phyloP scores from a whole-genome alignment of 2,113 vertebrate genomes.

The Globicephala melas region DNA sequence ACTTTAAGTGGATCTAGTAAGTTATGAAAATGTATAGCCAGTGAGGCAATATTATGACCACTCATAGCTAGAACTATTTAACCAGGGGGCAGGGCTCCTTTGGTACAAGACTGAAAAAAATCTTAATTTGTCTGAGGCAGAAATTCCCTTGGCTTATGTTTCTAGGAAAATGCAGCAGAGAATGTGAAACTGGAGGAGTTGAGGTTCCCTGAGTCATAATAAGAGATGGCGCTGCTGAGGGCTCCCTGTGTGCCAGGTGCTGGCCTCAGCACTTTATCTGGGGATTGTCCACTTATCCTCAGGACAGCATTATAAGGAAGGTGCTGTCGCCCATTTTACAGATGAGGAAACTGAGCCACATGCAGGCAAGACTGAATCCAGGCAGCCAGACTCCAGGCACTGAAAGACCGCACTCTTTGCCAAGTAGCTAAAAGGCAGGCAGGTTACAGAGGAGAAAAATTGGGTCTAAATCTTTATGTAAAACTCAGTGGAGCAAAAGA shows the following conservation, averaged over 20 bases:
- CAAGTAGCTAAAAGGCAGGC: background rate
- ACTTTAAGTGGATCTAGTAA: background rate
- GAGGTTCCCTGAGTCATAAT: background rate
- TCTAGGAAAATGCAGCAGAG: background rate
- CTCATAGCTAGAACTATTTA: background rate
- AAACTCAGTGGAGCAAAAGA: background rate
- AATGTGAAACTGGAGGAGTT: background rate
- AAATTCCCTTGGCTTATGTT: background rate
- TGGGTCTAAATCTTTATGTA: background rate
- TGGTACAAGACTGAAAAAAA: background rate
- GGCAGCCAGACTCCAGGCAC: background rate
- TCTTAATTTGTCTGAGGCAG: background rate
- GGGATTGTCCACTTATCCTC: background rate
- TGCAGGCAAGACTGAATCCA: background rate
- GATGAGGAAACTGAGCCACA: background rate
- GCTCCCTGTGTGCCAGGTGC: accelerated
- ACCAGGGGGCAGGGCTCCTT: background rate
- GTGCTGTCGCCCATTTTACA: background rate
- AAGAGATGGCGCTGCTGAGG: background rate
- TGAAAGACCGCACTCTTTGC: background rate
- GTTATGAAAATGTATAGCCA: conserved; percentile 1
- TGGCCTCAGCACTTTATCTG: background rate
- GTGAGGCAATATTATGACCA: background rate
- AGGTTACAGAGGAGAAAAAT: background rate
- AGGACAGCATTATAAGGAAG: background rate